Evolutionary conservation across 2,113 vertebrate species (phyloP).

Genomic region (Nyctereutes procyonoides): DNA sequence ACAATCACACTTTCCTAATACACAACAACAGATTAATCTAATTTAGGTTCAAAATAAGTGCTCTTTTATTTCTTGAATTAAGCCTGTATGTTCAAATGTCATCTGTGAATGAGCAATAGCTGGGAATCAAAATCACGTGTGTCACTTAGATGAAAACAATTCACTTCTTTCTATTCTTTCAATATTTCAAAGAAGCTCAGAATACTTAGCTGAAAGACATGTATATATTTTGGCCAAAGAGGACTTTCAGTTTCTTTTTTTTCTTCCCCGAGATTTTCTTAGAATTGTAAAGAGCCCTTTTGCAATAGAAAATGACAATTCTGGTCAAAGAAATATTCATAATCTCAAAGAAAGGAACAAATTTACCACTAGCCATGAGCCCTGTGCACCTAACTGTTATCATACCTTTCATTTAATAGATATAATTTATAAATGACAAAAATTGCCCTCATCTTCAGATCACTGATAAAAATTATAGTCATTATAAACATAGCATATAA

Average conservation of each 20-base stretch:
- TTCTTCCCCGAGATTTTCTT: background rate
- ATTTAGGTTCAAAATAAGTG: background rate
- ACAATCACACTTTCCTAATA: background rate
- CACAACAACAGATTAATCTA: background rate
- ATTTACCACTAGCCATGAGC: conserved; percentile 51
- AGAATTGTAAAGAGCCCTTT: conserved; percentile 50
- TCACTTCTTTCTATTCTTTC: background rate
- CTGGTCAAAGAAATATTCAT: conserved; percentile 61
- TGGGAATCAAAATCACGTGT: background rate
- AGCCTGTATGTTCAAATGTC: background rate
- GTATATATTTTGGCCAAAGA: background rate
- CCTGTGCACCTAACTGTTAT: conserved; percentile 44
- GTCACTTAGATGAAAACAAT: background rate
- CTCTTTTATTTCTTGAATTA: background rate
- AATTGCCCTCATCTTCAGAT: conserved; percentile 61
- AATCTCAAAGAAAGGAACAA: conserved; percentile 47
- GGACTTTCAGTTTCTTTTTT: conserved; percentile 19
- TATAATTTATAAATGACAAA: conserved; percentile 74
- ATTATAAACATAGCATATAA: conserved; percentile 65
- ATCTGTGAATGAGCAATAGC: background rate
- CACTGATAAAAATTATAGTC: conserved; percentile 69
- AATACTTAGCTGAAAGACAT: background rate
- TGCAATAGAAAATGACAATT: conserved; percentile 45
- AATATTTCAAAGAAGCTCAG: conserved; percentile 40
- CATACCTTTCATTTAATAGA: conserved; percentile 63